phyloP scores from a whole-genome alignment of 2,113 vertebrate genomes.

The Albula glossodonta region DNA sequence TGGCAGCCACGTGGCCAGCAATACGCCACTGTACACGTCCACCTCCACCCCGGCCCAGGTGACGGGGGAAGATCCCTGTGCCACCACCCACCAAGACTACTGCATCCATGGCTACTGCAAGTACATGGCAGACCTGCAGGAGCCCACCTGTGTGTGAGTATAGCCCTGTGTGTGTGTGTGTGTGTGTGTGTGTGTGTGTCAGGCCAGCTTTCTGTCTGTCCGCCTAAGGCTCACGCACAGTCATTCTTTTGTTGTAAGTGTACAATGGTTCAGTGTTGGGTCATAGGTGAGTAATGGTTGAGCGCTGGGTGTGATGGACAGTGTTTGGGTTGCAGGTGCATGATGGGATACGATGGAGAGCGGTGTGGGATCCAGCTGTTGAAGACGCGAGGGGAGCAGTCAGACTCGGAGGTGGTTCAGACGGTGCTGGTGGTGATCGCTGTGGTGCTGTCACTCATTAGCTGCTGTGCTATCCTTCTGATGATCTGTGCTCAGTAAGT shows the following conservation, averaged over 20 bases:
- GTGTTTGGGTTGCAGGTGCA: constrained; percentile 56
- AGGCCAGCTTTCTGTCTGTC: not conserved
- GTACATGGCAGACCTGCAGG: constrained; percentile 62
- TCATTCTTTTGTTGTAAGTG: constrained; percentile 54
- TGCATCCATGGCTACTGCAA: constrained; percentile 75
- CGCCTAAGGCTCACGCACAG: not conserved
- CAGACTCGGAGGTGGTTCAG: constrained; percentile 51
- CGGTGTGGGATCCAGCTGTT: constrained; percentile 70
- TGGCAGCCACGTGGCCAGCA: constrained; percentile 11
- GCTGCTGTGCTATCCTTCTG: constrained; percentile 68
- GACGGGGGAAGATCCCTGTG: constrained; percentile 63
- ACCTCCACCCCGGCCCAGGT: constrained; percentile 29
- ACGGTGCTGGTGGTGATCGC: constrained; percentile 66
- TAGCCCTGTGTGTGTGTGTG: not conserved
- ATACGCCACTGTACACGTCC: constrained; percentile 2
- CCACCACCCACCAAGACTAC: constrained; percentile 64
- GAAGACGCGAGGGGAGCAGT: constrained; percentile 14
- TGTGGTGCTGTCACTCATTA: constrained; percentile 70
- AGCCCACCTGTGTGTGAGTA: constrained; percentile 73
- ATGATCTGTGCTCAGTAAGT: constrained; percentile 74
- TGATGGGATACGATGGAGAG: constrained; percentile 66
- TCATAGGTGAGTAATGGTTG: too few species aligned
- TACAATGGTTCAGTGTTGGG: constrained; percentile 43
- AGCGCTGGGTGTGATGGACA: too few species aligned
- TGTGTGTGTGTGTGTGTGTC: not conserved